Conservation (phyloP, 2,888 invertebrate species). For the Leptogaster cylindrica region DNA sequence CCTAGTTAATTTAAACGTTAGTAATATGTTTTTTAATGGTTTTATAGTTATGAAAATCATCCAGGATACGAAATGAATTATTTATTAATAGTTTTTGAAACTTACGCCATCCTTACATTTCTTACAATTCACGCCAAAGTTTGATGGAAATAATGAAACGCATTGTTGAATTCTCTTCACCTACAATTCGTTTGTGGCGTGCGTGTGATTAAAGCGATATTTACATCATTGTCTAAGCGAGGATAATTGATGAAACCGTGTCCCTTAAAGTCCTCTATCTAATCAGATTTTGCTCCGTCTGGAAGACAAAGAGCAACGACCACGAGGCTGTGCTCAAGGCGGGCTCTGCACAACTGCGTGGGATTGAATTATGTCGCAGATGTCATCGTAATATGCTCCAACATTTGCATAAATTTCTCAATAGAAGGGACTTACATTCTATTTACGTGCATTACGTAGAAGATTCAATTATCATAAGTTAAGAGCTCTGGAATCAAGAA, state of each 20-base stretch:
- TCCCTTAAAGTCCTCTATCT: slow-evolving; percentile 18
- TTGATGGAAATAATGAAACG: slow-evolving; percentile 22
- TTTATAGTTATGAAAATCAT: too few relatives aligned
- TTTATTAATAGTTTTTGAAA: too few relatives aligned
- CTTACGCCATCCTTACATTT: too few relatives aligned
- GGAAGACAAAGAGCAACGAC: slow-evolving; percentile 18
- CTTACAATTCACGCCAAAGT: too few relatives aligned
- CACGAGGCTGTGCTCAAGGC: background rate
- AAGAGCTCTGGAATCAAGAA: too few relatives aligned
- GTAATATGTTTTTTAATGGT: too few relatives aligned
- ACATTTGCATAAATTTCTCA: slow-evolving; percentile 39
- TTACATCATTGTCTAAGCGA: slow-evolving; percentile 22
- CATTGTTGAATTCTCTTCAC: slow-evolving; percentile 29
- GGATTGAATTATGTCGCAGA: slow-evolving; percentile 32
- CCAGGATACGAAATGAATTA: too few relatives aligned
- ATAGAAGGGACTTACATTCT: slow-evolving; percentile 7
- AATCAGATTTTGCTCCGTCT: slow-evolving; percentile 6
- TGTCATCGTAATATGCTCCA: slow-evolving; percentile 35
- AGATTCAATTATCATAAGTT: slow-evolving; percentile 6
- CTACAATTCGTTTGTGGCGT: slow-evolving; percentile 20
- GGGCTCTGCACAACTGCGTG: slow-evolving; percentile 15
- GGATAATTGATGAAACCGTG: slow-evolving; percentile 14
- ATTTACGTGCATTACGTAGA: slow-evolving; percentile 7
- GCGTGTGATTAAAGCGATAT: slow-evolving; percentile 1
- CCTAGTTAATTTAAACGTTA: too few relatives aligned